These are phyloP conservation scores for Biston stratarius DNA, from an alignment of 2,888 invertebrate species.

Conservation along the genomic window DNA sequence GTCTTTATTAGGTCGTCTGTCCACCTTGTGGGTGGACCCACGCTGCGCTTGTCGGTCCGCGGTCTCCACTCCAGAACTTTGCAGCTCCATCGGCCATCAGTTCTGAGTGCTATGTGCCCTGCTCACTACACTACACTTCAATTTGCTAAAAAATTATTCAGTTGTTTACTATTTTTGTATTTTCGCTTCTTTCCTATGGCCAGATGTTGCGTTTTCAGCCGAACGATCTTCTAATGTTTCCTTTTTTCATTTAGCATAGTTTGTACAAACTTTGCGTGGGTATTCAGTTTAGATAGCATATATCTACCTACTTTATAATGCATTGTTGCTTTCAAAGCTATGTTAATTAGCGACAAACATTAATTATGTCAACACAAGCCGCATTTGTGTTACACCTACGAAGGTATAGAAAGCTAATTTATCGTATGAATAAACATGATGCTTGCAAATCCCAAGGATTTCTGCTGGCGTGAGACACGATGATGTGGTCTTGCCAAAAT, in stretches of 20 bases:
- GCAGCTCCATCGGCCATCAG: no score
- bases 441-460: slow-evolving; percentile 32
- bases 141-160: no score
- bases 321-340: slow-evolving; percentile 23
- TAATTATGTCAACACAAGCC: slow-evolving; percentile 29
- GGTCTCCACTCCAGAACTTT: no score
- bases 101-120: no score
- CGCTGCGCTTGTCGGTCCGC: no score
- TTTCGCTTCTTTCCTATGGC: neutral
- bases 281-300: neutral
- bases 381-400: slow-evolving; percentile 26
- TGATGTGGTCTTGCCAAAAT: slow-evolving; percentile 31
- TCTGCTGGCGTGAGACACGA: slow-evolving; percentile 14
- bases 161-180: neutral
- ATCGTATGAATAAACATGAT: slow-evolving; percentile 31
- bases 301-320: neutral
- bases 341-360: slow-evolving; percentile 18
- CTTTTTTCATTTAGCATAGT: neutral
- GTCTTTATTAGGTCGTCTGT: no score
- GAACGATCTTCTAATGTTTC: neutral
- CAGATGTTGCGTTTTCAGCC: neutral
- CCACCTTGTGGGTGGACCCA: no score
- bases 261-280: neutral
- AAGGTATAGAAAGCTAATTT: slow-evolving; percentile 26
- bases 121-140: no score